phyloP scores from a whole-genome alignment of 2,113 vertebrate species.

The Orthonyx spaldingii region DNA sequence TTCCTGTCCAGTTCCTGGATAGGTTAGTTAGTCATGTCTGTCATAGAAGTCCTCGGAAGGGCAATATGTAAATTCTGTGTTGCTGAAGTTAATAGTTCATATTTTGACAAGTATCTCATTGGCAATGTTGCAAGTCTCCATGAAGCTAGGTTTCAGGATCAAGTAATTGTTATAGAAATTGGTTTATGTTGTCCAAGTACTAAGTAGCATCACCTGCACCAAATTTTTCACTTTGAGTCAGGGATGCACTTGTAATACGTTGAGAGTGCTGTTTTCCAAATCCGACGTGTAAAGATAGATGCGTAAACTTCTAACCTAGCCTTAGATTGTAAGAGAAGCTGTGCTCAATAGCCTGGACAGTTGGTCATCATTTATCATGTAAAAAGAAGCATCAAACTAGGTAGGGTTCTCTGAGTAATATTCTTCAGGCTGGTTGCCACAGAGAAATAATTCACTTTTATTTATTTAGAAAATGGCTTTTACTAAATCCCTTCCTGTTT shows the following conservation, averaged over 20 bases:
- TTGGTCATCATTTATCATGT: not conserved
- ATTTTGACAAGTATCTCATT: not conserved
- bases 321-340: not conserved
- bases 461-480: slow-evolving; percentile 10
- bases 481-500: not conserved
- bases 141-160: not conserved
- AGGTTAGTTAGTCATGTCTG: not conserved
- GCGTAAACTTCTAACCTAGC: not conserved
- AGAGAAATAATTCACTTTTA: slow-evolving; percentile 3
- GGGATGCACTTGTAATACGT: not conserved
- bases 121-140: not conserved
- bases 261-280: not conserved
- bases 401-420: not conserved
- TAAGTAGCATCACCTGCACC: not conserved
- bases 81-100: not conserved
- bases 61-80: not conserved
- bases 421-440: not conserved
- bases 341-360: not conserved
- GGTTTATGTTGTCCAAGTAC: not conserved
- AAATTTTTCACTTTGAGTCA: not conserved
- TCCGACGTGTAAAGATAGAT: not conserved
- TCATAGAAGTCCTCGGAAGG: not conserved
- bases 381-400: not conserved
- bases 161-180: not conserved
- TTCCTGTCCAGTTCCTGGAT: not conserved